Evolutionary conservation across 2,797 vertebrate species (phyloP).

Genomic region (Taenioides sp.): DNA sequence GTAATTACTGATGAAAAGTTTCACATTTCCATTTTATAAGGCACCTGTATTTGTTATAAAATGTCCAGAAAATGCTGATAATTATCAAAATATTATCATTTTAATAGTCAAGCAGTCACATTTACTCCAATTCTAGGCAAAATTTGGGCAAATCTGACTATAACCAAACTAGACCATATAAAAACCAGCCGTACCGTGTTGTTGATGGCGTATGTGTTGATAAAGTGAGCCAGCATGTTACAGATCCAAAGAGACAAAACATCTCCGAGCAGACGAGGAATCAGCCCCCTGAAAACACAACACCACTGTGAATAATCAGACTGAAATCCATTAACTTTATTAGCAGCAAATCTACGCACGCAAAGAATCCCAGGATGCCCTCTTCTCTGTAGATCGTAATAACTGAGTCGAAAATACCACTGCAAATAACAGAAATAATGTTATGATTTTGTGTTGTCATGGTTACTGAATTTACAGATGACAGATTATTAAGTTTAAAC

Average conservation of each 20-base stretch:
- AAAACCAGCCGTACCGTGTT: constrained; percentile 72
- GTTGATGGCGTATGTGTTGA: constrained; percentile 93
- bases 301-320: not conserved
- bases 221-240: constrained; percentile 92
- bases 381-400: constrained; percentile 91
- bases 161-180: too few relatives aligned
- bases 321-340: not conserved
- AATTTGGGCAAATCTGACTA: too few relatives aligned
- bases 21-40: too few relatives aligned
- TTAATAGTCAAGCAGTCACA: too few relatives aligned
- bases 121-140: too few relatives aligned
- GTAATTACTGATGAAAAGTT: too few relatives aligned
- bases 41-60: too few relatives aligned
- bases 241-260: constrained; percentile 95
- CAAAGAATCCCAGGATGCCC: constrained; percentile 90
- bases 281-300: constrained; percentile 81
- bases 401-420: constrained; percentile 87
- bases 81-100: too few relatives aligned
- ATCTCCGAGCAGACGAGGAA: constrained; percentile 93
- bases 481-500: too few relatives aligned
- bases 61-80: too few relatives aligned
- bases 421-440: constrained; percentile 46
- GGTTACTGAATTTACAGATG: not conserved
- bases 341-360: constrained; percentile 77
- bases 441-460: not conserved